Base-by-base conservation (phyloP, 2,797 vertebrate genomes). In the Pseudomugil tenellus region DNA sequence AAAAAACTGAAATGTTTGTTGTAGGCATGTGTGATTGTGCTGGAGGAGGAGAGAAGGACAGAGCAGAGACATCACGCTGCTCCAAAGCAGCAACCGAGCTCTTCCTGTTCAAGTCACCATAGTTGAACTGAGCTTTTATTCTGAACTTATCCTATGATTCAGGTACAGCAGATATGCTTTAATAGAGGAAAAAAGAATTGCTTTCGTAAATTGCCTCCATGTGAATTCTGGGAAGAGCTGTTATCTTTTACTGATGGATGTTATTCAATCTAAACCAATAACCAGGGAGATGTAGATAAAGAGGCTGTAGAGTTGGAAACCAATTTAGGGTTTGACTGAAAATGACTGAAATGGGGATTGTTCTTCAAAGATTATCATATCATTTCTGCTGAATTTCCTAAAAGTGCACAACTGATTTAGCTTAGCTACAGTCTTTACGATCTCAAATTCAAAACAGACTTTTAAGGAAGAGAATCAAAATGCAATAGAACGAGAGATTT, bases 1-100 rank as follows among this genome's bases (percentile, higher is more conserved):
- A 72, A 54, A 72, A 83, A 74, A 77, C 74, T 68, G 76, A 73
- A 84, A 84, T 86, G 86, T 87, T 85, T 83, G 72, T 57, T 71
- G 81, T 81, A 67, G 67, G 79, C 67, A 71, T 82, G 81, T 79
- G 81, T 85, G 81, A 83, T 62, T 76, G 67, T 67, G 57, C 64
- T 61, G 68, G 69, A 83, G 74, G 60, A 62, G 53, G 60, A 63
- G 49, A 77, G 74, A 57, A 81, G 80, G 76, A 81, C 57, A 58
- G 74, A 80, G 64, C 26, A 1, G 70, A 72, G 81, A 84, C 79
- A 61, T 57, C 77, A 64, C 51, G 75, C 77, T 66, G 82, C 65
- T 75, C 63, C 19, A 23, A 56, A 84, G 71, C 79, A 76, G 63
- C 74, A 69, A 64, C 72, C 37, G 59, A 67, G 58, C 53, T 69